Evolutionary conservation across 2,888 invertebrate species (phyloP), one percentile per base, ranked within the genome.

Genomic region (Linnaemya vulpina): DNA sequence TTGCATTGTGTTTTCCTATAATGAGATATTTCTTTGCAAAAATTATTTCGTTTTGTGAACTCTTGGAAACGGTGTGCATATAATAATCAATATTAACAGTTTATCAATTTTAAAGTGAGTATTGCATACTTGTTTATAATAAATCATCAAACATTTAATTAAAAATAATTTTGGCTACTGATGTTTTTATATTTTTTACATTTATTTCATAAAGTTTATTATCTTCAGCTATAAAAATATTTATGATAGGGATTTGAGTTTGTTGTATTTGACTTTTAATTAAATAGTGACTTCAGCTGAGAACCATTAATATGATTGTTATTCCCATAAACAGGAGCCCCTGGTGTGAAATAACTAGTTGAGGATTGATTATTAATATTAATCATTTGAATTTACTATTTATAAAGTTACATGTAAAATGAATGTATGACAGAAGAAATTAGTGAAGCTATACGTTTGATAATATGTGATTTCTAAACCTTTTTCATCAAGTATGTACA

Each of bases 101-200:
- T 46, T 46, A 40, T 40, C 13, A 40, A 40, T 40, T 40, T 11
- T 11, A n/a, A 15, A 46, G 46, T 46, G 46, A 0, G 13, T 43
- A 11, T 43, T 43, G 40, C 13, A 11, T 43, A 43, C 13, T 43
- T 11, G 13, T 43, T 43, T 43, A 15, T 15, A 46, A 46, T 46
- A 15, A 46, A 46, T 46, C 40, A 11, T 40, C 13, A 40, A 13
- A 13, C 40, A 40, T 40, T 40, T 40, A 46, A 46, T 46, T n/a
- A 46, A 46, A 46, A 46, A n/a, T 15, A n/a, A 46, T 46, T 46
- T 46, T 46, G n/a, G 46, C 15, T 46, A 46, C 46, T 46, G 46
- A 46, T 46, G 5, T 46, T n/a, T 15, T 46, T 46, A 1, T 13
- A 13, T 43, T 43, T 13, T 43, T 13, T 11, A 13, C 40, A 43